Base-by-base conservation (phyloP, 2,113 vertebrate genomes). In the Triplophysa dalaica region DNA sequence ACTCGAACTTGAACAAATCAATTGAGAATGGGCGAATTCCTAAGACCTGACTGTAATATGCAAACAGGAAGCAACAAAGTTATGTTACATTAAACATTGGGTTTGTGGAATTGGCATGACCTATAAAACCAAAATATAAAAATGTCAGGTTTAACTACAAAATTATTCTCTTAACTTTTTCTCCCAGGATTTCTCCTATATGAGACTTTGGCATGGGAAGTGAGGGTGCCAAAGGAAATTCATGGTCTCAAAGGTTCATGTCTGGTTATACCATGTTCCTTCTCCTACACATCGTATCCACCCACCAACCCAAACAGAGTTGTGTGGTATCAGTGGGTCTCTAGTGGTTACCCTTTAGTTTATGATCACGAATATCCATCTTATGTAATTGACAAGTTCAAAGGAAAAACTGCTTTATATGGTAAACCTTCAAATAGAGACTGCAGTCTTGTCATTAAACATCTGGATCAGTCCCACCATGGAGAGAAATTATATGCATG, bases 401-500 rank as follows among this genome's bases (percentile, higher is more conserved):
- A 0, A 66, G 10, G 77, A 48, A 86, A 9, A 80, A 91, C 90
- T 14, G 0, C 0, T 0, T 16, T 62, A 19, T 21, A 12, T 2
- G 1, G 0, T 48, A 38, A 1, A 0, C 0, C 3, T 5, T 26
- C 22, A 3, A 2, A 1, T 5, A 5, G 14, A 14, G n/a, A 78
- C 9, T 90, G 89, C 67, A 88, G 69, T 77, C 85, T 91, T 17
- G 0, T 62, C 41, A 89, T 91, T 38, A 0, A 61, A 0, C 54
- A 21, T 12, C 38, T 90, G 61, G 38, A 0, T 0, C 19, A 0
- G 60, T 1, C 0, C 17, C 68, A 90, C 9, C 48, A 89, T 66
- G 33, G 68, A 58, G 72, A 88, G 78, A 88, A 2, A 72, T 16
- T 91, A 54, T 90, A 90, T 75, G 43, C 86, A 11, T 90, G 90